A percentile compares a stretch with the other conserved stretches of the same genome.
phyloP scores from a whole-genome alignment of 2,888 invertebrate genomes.

The Mimachlamys varia region DNA sequence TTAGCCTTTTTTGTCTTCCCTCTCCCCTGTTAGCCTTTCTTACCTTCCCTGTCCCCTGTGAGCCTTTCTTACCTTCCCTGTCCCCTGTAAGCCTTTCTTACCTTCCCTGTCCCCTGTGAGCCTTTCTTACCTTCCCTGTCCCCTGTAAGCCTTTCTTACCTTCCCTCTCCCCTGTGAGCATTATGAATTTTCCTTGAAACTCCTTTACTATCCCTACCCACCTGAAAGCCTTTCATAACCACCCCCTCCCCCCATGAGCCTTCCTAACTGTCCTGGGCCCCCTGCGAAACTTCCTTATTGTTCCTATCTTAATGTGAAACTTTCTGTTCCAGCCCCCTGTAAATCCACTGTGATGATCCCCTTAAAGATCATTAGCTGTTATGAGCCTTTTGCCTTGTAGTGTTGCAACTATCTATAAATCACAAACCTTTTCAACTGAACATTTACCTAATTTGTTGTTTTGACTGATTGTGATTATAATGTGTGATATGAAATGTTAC shows the following conservation, averaged over 20 bases:
- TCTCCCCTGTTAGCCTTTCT: background rate
- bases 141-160: too few relatives aligned
- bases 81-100: background rate
- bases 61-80: too few relatives aligned
- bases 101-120: background rate
- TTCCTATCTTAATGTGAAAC: background rate
- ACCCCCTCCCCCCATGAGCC: too few relatives aligned
- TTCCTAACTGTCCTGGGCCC: too few relatives aligned
- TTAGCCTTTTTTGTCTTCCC: background rate
- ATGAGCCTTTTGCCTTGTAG: background rate
- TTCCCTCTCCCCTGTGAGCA: too few relatives aligned
- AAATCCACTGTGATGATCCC: too few relatives aligned
- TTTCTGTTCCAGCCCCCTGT: too few relatives aligned
- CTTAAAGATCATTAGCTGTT: background rate
- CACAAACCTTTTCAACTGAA: background rate
- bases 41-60: too few relatives aligned
- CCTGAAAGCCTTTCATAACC: too few relatives aligned
- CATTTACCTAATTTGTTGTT: background rate
- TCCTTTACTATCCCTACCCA: too few relatives aligned
- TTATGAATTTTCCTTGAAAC: too few relatives aligned
- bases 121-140: background rate
- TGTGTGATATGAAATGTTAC: background rate
- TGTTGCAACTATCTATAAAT: background rate
- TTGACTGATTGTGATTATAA: background rate
- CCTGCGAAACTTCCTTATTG: background rate